These are phyloP conservation scores for Drosophila orena DNA, from an alignment of 1,140 invertebrate genomes.

Conservation along the genomic window DNA sequence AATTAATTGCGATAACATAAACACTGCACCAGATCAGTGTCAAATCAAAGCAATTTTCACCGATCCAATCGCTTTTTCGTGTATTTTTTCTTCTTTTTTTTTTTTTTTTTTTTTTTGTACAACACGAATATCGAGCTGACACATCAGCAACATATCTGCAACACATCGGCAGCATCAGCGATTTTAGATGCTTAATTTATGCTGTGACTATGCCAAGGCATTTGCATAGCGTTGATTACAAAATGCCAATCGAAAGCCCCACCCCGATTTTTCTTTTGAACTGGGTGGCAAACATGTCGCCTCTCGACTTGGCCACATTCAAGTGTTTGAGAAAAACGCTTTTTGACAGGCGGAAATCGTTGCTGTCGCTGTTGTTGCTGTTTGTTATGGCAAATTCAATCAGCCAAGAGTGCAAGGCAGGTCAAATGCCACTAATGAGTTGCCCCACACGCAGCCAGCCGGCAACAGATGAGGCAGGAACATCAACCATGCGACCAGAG, in stretches of 20 bases:
- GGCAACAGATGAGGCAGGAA: conserved; percentile 42
- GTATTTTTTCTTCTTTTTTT: too few relatives aligned
- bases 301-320: conserved; percentile 44
- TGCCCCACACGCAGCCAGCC: conserved; percentile 74
- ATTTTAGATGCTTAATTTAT: conserved; percentile 75
- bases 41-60: conserved; percentile 64
- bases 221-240: conserved; percentile 82
- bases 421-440: conserved; percentile 83
- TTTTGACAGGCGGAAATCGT: conserved; percentile 77
- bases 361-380: conserved; percentile 37
- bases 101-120: conserved; percentile 9
- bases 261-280: conserved; percentile 10
- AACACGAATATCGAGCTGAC: conserved; percentile 26
- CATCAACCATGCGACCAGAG: conserved; percentile 30
- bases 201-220: conserved; percentile 52
- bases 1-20: conserved; percentile 36
- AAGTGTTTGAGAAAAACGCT: conserved; percentile 64
- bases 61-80: conserved; percentile 49
- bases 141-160: conserved; percentile 27
- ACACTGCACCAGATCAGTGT: conserved; percentile 60
- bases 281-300: conserved; percentile 48
- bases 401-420: conserved; percentile 75
- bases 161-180: conserved; percentile 41
- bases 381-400: conserved; percentile 79
- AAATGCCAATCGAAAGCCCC: conserved; percentile 68